These are phyloP conservation scores for Caligus rogercresseyi DNA, from an alignment of 1,140 invertebrate genomes.

Conservation along the genomic window DNA sequence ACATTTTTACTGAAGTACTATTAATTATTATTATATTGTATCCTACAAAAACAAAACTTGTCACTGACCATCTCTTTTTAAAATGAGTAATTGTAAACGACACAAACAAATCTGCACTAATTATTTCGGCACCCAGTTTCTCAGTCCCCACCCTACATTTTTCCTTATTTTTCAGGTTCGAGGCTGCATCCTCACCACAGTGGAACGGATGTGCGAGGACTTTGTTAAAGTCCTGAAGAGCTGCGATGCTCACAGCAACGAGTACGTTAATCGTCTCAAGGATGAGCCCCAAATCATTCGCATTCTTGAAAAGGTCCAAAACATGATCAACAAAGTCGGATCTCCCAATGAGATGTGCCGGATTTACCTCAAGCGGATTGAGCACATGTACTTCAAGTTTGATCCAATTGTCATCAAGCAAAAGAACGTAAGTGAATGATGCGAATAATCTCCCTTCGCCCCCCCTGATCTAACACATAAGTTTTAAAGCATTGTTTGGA, in stretches of 20 bases:
- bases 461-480: too few species aligned
- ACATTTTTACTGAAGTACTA: too few species aligned
- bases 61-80: too few species aligned
- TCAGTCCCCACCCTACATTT: not conserved
- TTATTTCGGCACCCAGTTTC: not conserved
- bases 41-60: too few species aligned
- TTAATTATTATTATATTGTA: too few species aligned
- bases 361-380: slow-evolving; percentile 91
- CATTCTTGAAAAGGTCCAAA: slow-evolving; percentile 75
- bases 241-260: slow-evolving; percentile 88
- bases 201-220: slow-evolving; percentile 88
- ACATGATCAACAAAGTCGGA: slow-evolving; percentile 33
- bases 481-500: too few species aligned
- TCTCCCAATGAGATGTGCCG: slow-evolving; percentile 76
- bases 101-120: not conserved
- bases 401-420: slow-evolving; percentile 63
- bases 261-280: slow-evolving; percentile 91
- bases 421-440: slow-evolving; percentile 42
- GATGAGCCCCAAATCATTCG: slow-evolving; percentile 75
- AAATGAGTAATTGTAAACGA: too few species aligned
- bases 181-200: slow-evolving; percentile 73
- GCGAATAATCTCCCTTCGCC: too few species aligned
- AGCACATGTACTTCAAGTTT: slow-evolving; percentile 96
- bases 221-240: slow-evolving; percentile 89
- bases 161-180: slow-evolving; percentile 29